Evolutionary conservation across 2,797 vertebrate species (phyloP), one percentile per base, ranked within the genome.

Genomic region (Pseudochaenichthys georgianus): DNA sequence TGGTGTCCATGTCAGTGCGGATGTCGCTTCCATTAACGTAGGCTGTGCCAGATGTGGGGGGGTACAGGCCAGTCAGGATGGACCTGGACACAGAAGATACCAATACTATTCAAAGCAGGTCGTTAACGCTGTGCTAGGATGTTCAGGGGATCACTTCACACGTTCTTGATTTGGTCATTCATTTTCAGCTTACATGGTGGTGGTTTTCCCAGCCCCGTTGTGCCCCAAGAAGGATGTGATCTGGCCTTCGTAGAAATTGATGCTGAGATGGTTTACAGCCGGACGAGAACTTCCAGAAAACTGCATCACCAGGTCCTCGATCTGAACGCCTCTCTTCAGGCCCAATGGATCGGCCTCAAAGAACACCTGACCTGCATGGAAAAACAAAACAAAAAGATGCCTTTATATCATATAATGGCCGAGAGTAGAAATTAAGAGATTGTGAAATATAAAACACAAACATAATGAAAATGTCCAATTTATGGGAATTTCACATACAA

Each of bases 191-290:
- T 91, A 99, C 98, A 99, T 90, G 5, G 97, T 98, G 5, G 98
- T 99, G 75, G 98, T 99, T 90, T 99, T 99, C 74, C 98, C 98
- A 6, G 98, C 98, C 67, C 98, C 98, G 0, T 99, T 99, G 94
- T 98, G 98, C 12, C 98, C 98, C 1, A 99, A 92, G 87, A 99
- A 97, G 0, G 97, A 99, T 0, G 98, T 99, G 92, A 99, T 99
- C 88, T 99, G 98, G 23, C 94, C 94, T 89, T 99, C 97, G 0
- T 97, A 99, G 93, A 99, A 99, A 67, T 95, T 98, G 61, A 99
- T 95, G 87, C 72, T 99, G 82, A 99, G 97, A 47, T 87, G 83
- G 66, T 99, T 94, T 72, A 99, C 95, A 0, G 97, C 97, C 3
- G 97, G 97, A 61, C 92, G 94, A 53, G 94, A 85, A 12, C 88